phyloP scores from a whole-genome alignment of 2,888 invertebrate species.

The Cheilosia urbana region DNA sequence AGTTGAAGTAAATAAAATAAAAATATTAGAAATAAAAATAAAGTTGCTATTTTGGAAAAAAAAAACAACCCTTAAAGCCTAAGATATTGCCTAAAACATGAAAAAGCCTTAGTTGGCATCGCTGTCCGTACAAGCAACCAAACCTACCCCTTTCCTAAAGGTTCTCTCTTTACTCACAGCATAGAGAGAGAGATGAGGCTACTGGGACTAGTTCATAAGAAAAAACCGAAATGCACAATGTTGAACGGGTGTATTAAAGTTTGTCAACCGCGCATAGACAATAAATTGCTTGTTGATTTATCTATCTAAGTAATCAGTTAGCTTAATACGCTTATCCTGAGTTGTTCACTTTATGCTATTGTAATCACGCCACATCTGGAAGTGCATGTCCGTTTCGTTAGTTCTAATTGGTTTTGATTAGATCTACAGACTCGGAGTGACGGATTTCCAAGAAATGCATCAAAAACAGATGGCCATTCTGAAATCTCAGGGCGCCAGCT shows the following conservation, averaged over 20 bases:
- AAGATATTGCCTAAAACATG: too few relatives aligned
- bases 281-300: conserved; percentile 20
- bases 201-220: conserved; percentile 16
- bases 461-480: too few relatives aligned
- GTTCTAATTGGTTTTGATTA: conserved; percentile 17
- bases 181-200: not conserved
- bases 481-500: too few relatives aligned
- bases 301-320: conserved; percentile 12
- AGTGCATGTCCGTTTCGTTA: not conserved
- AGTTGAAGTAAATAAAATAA: too few relatives aligned
- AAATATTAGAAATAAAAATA: too few relatives aligned
- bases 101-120: too few relatives aligned
- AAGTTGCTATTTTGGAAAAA: too few relatives aligned
- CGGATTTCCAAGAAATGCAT: not conserved
- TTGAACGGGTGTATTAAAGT: not conserved
- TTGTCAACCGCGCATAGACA: conserved; percentile 6
- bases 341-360: conserved; percentile 22
- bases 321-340: conserved; percentile 29
- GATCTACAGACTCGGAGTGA: not conserved
- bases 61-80: too few relatives aligned
- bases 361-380: not conserved
- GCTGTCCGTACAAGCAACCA: not conserved
- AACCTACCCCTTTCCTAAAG: conserved; percentile 36
- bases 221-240: conserved; percentile 25
- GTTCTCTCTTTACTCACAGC: not conserved